Evolutionary conservation across 2,888 invertebrate genomes (phyloP).

Genomic region (Nomada goodeniana): DNA sequence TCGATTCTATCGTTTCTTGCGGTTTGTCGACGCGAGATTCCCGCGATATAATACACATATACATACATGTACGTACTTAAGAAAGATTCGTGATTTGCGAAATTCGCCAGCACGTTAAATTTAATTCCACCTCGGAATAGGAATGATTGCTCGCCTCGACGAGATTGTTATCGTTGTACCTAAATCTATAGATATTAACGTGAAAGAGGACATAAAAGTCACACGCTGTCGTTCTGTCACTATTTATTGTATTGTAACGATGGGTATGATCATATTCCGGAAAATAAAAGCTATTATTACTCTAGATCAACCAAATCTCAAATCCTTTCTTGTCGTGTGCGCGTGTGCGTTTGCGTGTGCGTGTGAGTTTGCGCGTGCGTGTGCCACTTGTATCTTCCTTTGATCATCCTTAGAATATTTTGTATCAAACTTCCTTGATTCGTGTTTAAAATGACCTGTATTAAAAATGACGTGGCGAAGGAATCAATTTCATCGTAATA

Average conservation of each 20-base stretch:
- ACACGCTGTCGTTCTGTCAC: conserved; percentile 69
- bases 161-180: conserved; percentile 73
- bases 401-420: not conserved
- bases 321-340: not conserved
- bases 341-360: not conserved
- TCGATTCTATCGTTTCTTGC: conserved; percentile 59
- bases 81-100: conserved; percentile 51
- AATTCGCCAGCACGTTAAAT: conserved; percentile 49
- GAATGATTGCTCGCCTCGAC: conserved; percentile 58
- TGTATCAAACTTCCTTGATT: not conserved
- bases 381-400: not conserved
- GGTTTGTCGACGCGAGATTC: conserved; percentile 44
- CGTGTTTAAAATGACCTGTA: too few relatives aligned
- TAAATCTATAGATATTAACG: conserved; percentile 70
- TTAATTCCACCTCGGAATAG: conserved; percentile 42
- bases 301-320: conserved; percentile 47
- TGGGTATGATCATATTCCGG: conserved; percentile 73
- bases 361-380: not conserved
- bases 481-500: not conserved
- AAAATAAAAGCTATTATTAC: conserved; percentile 77
- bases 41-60: conserved; percentile 25
- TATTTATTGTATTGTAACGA: conserved; percentile 78
- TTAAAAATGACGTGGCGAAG: too few relatives aligned
- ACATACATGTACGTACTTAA: conserved; percentile 38
- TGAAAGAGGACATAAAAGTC: conserved; percentile 44